Evolutionary conservation across 2,797 vertebrate genomes (phyloP).

Genomic region (Diplodus sargus): DNA sequence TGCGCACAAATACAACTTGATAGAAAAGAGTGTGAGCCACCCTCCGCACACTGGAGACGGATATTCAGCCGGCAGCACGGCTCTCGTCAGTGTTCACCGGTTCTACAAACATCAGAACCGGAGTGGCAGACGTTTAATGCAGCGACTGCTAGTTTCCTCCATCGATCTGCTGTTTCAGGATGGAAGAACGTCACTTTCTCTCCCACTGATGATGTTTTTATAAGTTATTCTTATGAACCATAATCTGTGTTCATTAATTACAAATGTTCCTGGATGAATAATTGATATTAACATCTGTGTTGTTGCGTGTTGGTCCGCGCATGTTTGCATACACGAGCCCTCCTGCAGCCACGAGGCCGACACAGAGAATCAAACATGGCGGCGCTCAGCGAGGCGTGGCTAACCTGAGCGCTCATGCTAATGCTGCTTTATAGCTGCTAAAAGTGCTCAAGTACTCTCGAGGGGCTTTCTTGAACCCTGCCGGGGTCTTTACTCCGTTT

Average conservation of each 20-base stretch:
- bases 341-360: slow-evolving; percentile 6
- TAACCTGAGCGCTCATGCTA: slow-evolving; percentile 16
- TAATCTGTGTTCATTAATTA: not conserved
- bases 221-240: accelerated
- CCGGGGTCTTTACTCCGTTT: not conserved
- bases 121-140: no score
- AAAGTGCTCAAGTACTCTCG: not conserved
- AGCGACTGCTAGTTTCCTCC: no score
- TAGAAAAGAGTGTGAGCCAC: not conserved
- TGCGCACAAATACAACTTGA: not conserved
- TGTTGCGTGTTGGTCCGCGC: slow-evolving; percentile 5
- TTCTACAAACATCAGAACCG: no score
- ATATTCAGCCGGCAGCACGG: no score
- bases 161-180: not conserved
- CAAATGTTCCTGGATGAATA: slow-evolving; percentile 1
- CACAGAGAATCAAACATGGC: slow-evolving; percentile 35
- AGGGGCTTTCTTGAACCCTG: not conserved
- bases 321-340: slow-evolving; percentile 17
- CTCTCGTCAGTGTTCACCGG: no score
- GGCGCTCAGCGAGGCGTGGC: not conserved
- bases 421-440: not conserved
- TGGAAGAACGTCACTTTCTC: no score
- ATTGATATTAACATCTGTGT: not conserved
- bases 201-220: not conserved
- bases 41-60: not conserved